A percentile compares a stretch with the other conserved stretches of the same genome.
Conservation (phyloP, 2,888 invertebrate species). For the Mythimna ferrago region DNA sequence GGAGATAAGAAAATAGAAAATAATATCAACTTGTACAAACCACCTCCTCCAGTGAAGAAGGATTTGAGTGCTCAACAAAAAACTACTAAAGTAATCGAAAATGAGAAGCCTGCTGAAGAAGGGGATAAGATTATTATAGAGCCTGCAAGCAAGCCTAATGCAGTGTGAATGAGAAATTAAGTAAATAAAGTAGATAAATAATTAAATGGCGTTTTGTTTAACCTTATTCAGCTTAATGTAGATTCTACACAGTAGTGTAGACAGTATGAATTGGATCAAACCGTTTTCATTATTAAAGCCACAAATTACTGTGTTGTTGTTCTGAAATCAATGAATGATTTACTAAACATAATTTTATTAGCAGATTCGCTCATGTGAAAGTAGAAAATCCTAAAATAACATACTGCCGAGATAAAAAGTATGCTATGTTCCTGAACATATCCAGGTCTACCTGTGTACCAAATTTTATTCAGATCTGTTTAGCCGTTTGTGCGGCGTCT, state of each 20-base stretch:
- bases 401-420: too few relatives aligned
- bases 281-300: background rate
- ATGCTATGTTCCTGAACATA: too few relatives aligned
- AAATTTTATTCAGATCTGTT: too few relatives aligned
- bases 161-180: slow-evolving; percentile 60
- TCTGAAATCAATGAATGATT: too few relatives aligned
- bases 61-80: slow-evolving; percentile 72
- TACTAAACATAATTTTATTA: too few relatives aligned
- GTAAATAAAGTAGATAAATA: slow-evolving; percentile 38
- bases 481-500: too few relatives aligned
- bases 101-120: slow-evolving; percentile 58
- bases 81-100: slow-evolving; percentile 56
- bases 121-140: slow-evolving; percentile 46
- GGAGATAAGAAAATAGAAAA: slow-evolving; percentile 77
- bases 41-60: slow-evolving; percentile 73
- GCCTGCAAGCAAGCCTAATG: slow-evolving; percentile 59
- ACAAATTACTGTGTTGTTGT: too few relatives aligned
- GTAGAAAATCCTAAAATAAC: too few relatives aligned
- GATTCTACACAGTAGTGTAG: background rate
- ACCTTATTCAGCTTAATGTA: background rate
- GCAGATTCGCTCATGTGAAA: too few relatives aligned
- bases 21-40: slow-evolving; percentile 67
- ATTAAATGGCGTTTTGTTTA: slow-evolving; percentile 32
- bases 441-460: too few relatives aligned
- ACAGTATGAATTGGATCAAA: background rate